These are phyloP conservation scores for Idaea aversata DNA, from an alignment of 2,888 invertebrate species.

Conservation along the genomic window DNA sequence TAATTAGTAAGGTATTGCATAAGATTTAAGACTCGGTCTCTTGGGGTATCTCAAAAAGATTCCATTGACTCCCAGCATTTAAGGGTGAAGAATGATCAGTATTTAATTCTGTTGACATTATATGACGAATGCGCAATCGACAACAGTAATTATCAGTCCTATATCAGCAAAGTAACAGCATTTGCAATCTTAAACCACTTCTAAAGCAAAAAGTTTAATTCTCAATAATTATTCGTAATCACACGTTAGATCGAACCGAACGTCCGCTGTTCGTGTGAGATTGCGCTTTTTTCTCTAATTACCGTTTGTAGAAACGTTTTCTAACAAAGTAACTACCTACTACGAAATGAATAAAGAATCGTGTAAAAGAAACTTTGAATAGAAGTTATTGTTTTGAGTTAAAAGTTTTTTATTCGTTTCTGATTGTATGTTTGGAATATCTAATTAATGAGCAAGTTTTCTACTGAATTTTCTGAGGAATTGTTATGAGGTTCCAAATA, in stretches of 20 bases:
- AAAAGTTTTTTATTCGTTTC: not conserved
- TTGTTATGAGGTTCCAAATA: no score
- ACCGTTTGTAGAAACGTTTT: slow-evolving; percentile 13
- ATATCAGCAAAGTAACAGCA: slow-evolving; percentile 14
- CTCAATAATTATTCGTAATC: slow-evolving; percentile 62
- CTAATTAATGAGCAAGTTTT: not conserved
- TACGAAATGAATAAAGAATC: not conserved
- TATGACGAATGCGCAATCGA: not conserved
- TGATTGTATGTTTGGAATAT: not conserved
- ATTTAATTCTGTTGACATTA: no score
- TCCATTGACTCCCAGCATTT: no score
- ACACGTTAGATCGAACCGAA: slow-evolving; percentile 41
- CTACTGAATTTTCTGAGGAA: not conserved
- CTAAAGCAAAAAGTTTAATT: slow-evolving; percentile 60
- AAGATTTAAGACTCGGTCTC: no score
- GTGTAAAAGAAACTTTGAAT: not conserved
- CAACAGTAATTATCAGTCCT: not conserved
- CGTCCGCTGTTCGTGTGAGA: slow-evolving; percentile 44
- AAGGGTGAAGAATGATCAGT: no score
- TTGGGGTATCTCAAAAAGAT: no score
- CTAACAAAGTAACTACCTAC: slow-evolving; percentile 2
- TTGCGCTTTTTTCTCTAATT: slow-evolving; percentile 31
- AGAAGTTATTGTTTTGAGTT: not conserved
- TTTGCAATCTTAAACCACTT: slow-evolving; percentile 51
- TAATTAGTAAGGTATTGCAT: no score